Conservation (phyloP, 2,797 vertebrate genomes). For the Tokudaia muenninki region DNA sequence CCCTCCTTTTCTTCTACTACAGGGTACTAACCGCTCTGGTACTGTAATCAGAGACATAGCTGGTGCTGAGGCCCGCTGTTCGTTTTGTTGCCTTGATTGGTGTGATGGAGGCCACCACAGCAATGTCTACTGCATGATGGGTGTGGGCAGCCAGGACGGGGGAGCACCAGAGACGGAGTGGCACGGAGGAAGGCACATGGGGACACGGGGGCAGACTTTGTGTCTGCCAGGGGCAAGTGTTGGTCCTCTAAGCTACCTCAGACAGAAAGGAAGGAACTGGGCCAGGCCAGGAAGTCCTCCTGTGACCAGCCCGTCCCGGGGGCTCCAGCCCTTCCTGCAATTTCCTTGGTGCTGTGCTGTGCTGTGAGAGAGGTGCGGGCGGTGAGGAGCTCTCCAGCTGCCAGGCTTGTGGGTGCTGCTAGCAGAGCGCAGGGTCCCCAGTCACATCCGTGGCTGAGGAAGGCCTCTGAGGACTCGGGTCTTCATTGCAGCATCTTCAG, state of each 20-base stretch:
- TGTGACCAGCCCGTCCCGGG: neutral
- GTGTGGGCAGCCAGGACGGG: neutral
- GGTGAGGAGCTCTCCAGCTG: neutral
- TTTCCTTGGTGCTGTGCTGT: neutral
- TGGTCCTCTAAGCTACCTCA: neutral
- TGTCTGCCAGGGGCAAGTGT: neutral
- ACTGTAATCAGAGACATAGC: neutral
- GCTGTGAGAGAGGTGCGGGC: neutral
- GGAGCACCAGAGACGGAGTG: neutral
- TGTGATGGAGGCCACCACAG: neutral
- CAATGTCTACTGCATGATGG: neutral
- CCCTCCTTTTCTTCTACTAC: neutral
- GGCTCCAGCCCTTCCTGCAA: neutral
- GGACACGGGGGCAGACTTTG: neutral
- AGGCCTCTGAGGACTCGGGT: neutral
- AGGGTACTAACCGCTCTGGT: neutral
- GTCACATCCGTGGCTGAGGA: neutral
- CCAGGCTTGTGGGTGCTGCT: neutral
- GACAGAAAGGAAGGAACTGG: neutral
- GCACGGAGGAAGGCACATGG: neutral
- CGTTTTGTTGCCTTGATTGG: neutral
- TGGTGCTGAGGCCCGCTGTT: neutral
- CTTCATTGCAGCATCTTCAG: constrained; percentile 85
- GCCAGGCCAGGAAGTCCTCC: neutral
- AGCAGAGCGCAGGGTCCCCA: neutral